Conservation (phyloP, 2,888 invertebrate genomes). For the Drosophila sordidapex region DNA sequence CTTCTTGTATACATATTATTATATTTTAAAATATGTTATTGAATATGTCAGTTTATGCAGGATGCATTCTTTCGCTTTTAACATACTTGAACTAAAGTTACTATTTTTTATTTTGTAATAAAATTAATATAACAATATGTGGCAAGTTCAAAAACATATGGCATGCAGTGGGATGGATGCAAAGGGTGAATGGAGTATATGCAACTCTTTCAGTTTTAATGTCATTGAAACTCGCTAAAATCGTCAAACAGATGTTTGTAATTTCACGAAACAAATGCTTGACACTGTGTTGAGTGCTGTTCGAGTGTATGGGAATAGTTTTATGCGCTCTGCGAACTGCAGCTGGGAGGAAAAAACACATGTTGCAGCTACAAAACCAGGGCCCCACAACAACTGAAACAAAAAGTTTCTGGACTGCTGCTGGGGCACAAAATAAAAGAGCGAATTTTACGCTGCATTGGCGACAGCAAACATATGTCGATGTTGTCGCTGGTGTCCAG, state of each 20-base stretch:
- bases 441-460: constrained; percentile 72
- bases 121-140: neutral
- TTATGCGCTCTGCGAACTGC: constrained; percentile 34
- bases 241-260: constrained; percentile 35
- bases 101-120: neutral
- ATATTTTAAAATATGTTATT: neutral
- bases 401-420: neutral
- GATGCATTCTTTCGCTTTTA: neutral
- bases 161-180: neutral
- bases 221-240: constrained; percentile 3
- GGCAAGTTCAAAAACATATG: neutral
- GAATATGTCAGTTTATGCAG: neutral
- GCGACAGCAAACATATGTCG: constrained; percentile 71
- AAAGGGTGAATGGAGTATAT: neutral
- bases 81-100: neutral
- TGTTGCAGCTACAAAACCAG: constrained; percentile 38
- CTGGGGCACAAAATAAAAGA: constrained; percentile 33
- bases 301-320: constrained; percentile 7
- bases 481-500: constrained; percentile 45
- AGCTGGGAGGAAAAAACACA: constrained; percentile 49
- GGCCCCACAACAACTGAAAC: constrained; percentile 15
- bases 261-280: constrained; percentile 34
- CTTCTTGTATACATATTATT: neutral
- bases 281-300: constrained; percentile 21
- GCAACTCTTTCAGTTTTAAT: neutral